Evolutionary conservation across 2,797 vertebrate species (phyloP).

Genomic region (Discoglossus pictus): DNA sequence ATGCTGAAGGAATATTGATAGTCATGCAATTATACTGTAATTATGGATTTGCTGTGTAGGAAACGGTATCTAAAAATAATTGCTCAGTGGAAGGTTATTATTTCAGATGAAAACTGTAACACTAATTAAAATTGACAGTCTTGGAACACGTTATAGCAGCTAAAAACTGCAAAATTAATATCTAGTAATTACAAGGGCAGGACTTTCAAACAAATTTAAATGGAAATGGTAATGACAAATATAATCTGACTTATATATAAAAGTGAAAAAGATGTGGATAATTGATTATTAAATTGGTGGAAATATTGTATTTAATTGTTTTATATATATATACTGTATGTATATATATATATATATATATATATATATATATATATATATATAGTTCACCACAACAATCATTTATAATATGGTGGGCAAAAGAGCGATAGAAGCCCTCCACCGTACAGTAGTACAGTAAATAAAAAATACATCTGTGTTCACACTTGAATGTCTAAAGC

Average conservation of each 20-base stretch:
- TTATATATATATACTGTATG: no score
- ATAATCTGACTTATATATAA: background rate
- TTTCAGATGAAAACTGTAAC: background rate
- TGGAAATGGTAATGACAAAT: background rate
- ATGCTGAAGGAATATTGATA: background rate
- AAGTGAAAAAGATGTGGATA: background rate
- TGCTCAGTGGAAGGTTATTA: background rate
- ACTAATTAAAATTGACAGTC: background rate
- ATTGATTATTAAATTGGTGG: no score
- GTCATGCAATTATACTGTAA: background rate
- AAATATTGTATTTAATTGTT: no score
- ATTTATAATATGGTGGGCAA: no score
- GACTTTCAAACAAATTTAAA: background rate
- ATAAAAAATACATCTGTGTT: no score
- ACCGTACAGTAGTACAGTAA: no score
- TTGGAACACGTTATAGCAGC: background rate
- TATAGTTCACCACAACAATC: no score
- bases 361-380: no score
- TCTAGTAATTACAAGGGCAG: background rate
- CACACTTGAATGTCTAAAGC: no score
- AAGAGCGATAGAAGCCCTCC: no score
- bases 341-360: no score
- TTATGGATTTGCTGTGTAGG: background rate
- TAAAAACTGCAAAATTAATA: no score
- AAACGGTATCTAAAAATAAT: background rate